These are phyloP conservation scores for Shinisaurus crocodilurus DNA, from an alignment of 2,113 vertebrate species.

Conservation along the genomic window DNA sequence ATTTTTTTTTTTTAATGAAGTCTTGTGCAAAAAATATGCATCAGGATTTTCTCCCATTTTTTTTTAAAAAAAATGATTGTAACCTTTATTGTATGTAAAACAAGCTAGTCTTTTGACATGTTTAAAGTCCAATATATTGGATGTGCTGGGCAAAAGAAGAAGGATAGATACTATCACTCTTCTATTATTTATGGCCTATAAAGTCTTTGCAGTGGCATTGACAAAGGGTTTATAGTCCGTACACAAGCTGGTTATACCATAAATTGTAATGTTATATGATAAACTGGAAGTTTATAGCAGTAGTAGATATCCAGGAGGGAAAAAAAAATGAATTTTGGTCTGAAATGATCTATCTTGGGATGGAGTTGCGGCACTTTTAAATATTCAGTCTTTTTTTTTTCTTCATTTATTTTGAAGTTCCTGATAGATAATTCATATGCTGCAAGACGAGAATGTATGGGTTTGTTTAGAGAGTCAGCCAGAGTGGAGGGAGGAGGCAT, in stretches of 20 bases:
- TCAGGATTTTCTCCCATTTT: conserved; percentile 15
- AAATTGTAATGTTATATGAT: conserved; percentile 88
- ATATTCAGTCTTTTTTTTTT: conserved; percentile 83
- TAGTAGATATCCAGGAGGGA: conserved; percentile 77
- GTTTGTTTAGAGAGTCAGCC: conserved; percentile 72
- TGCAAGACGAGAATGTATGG: conserved; percentile 74
- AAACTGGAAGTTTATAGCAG: conserved; percentile 83
- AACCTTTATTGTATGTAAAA: conserved; percentile 72
- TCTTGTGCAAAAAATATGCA: conserved; percentile 48
- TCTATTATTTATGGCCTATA: conserved; percentile 83
- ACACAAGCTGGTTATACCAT: conserved; percentile 85
- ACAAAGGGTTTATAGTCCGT: conserved; percentile 84
- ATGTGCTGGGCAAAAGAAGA: conserved; percentile 76
- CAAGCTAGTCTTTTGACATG: conserved; percentile 74
- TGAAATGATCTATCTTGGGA: conserved; percentile 77
- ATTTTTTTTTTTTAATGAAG: conserved; percentile 49
- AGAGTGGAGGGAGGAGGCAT: conserved; percentile 17
- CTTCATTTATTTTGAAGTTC: conserved; percentile 79
- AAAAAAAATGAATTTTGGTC: conserved; percentile 75
- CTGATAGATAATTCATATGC: conserved; percentile 78
- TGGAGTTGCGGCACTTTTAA: conserved; percentile 76
- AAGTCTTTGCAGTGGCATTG: conserved; percentile 84
- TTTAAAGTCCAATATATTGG: conserved; percentile 75
- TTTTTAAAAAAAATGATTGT: conserved; percentile 47
- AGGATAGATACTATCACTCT: conserved; percentile 77